A percentile compares a stretch with the other conserved stretches of the same genome.
Evolutionary conservation across 2,888 invertebrate genomes (phyloP).

Genomic region (Aspidapion aeneum): DNA sequence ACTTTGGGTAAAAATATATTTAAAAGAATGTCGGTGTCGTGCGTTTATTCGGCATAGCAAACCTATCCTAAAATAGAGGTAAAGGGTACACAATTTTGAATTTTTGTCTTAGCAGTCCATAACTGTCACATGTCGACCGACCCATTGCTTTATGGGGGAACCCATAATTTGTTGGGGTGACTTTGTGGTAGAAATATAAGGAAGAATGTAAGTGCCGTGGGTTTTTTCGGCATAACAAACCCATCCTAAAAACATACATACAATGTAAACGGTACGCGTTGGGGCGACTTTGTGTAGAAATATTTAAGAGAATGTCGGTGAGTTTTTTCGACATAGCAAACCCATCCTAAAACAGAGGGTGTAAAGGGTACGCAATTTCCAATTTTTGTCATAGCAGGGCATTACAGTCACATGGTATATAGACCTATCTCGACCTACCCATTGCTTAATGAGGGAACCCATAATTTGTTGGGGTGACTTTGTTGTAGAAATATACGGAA

Average conservation of each 20-base stretch:
- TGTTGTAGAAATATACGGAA: conserved; percentile 87
- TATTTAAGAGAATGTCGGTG: conserved; percentile 93
- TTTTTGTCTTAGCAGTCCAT: conserved; percentile 99
- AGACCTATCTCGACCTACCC: conserved; percentile 48
- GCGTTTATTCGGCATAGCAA: conserved; percentile 98
- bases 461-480: conserved; percentile 93
- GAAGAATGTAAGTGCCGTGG: conserved; percentile 88
- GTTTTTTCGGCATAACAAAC: conserved; percentile 99
- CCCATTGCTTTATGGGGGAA: conserved; percentile 73
- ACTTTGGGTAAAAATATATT: conserved; percentile 86
- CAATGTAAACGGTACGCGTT: no score
- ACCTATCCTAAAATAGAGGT: conserved; percentile 79
- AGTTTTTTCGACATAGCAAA: conserved; percentile 98
- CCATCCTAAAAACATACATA: conserved; percentile 92
- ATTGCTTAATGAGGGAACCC: conserved; percentile 81
- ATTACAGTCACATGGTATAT: conserved; percentile 94
- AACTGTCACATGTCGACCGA: conserved; percentile 75
- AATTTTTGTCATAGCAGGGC: conserved; percentile 99
- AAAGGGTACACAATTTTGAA: conserved; percentile 70
- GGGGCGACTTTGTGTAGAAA: conserved; percentile 88
- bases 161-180: conserved; percentile 95
- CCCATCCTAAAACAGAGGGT: conserved; percentile 70
- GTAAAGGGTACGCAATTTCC: no score
- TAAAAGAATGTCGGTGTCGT: conserved; percentile 90
- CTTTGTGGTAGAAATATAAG: conserved; percentile 85